phyloP scores from a whole-genome alignment of 2,797 vertebrate genomes.

The Propithecus deckenii region DNA sequence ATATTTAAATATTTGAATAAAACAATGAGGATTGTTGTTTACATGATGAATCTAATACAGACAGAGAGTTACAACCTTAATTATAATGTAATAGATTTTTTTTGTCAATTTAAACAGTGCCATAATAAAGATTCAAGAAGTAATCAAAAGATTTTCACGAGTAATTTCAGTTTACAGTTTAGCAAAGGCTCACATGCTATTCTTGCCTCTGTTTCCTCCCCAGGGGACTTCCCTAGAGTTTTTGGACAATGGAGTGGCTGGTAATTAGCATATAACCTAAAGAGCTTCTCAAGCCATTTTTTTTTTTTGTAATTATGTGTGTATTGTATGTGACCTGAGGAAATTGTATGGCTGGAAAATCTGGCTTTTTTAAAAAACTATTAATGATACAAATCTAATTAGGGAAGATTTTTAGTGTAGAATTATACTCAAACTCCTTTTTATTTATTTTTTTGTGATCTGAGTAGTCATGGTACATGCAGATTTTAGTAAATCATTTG shows the following conservation, averaged over 20 bases:
- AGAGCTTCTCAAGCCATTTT: neutral
- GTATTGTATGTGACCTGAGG: neutral
- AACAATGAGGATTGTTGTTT: neutral
- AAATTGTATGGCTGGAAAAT: neutral
- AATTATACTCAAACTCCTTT: neutral
- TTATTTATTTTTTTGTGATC: neutral
- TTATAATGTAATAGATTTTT: neutral
- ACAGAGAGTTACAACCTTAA: neutral
- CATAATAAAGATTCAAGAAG: neutral
- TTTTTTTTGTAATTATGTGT: neutral
- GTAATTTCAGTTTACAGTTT: neutral
- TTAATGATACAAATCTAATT: neutral
- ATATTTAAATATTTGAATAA: conserved; percentile 5
- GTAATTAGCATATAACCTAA: neutral
- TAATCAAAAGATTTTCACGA: neutral
- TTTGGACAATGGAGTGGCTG: neutral
- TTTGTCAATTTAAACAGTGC: neutral
- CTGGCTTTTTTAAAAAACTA: neutral
- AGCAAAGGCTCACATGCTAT: neutral
- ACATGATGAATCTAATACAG: neutral
- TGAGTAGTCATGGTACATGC: neutral
- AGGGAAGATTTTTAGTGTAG: neutral
- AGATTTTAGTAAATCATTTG: neutral
- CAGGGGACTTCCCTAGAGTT: neutral
- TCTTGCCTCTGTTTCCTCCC: neutral